Percentiles rank a stretch among this genome's conserved stretches.
Conservation (phyloP, 1,140 invertebrate species). For the Drosophila arawakana region DNA sequence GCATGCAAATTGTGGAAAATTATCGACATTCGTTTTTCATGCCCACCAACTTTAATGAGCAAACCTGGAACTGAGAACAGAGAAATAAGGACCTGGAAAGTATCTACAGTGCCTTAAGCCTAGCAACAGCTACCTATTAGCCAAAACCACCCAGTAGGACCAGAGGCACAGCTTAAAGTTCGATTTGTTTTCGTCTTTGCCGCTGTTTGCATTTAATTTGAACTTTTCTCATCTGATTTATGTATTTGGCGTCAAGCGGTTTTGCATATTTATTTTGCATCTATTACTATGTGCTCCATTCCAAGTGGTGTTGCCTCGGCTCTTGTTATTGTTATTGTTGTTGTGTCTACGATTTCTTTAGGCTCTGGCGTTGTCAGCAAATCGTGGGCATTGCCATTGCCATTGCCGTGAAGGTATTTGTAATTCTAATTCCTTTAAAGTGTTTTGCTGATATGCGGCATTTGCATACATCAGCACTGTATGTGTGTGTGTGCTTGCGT, state of each 20-base stretch:
- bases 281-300: conserved; percentile 49
- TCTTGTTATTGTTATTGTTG: background rate
- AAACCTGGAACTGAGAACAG: background rate
- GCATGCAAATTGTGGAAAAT: conserved; percentile 76
- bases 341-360: conserved; percentile 30
- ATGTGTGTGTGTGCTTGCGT: background rate
- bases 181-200: conserved; percentile 53
- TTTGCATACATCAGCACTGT: conserved; percentile 39
- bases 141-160: background rate
- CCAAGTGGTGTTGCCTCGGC: background rate
- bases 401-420: conserved; percentile 58
- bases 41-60: conserved; percentile 10
- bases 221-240: conserved; percentile 72
- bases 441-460: conserved; percentile 66
- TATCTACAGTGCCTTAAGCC: background rate
- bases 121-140: background rate
- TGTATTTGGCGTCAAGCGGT: conserved; percentile 58
- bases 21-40: conserved; percentile 48
- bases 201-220: conserved; percentile 77
- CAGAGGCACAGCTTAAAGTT: conserved; percentile 51
- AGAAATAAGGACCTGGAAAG: background rate
- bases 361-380: conserved; percentile 51
- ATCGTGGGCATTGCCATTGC: conserved; percentile 48
- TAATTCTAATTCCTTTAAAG: conserved; percentile 75
- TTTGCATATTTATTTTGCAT: conserved; percentile 80